Base-by-base conservation (phyloP, 1,140 invertebrate species). In the Oncopeltus fasciatus region DNA sequence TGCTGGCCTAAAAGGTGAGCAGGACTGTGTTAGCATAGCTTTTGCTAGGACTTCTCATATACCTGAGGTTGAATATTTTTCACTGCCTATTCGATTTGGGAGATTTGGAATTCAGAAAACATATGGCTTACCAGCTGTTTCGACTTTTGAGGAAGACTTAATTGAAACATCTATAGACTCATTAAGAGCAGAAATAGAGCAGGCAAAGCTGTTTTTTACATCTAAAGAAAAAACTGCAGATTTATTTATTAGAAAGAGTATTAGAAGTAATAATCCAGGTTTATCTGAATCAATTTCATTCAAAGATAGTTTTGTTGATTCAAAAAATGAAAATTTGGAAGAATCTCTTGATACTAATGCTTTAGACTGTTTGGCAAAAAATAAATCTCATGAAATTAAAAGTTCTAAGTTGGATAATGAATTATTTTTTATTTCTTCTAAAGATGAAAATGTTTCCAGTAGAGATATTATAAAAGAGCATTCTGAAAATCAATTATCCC, bases 81-180 rank as follows among this genome's bases (percentile, higher is more conserved):
- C 63, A 8, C 38, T 64, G 4, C 63, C 63, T 16, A 59, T 64
- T 1, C 43, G 47, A 27, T 47, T 64, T 2, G 63, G 63, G 1
- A 49, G 21, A 24, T 26, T 56, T n/a, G 63, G 63, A 16, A 61
- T 64, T 31, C 31, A 57, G 14, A 11, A 57, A 18, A 60, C 47
- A 49, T 64, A 59, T 27, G 63, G 63, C 2, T 12, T 64, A 3
- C 63, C 63, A 1, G 58, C 43, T 18, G 18, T 59, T 9, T 29
- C 49, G 33, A n/a, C 44, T 1, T 58, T 28, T 24, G 62, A 64
- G 44, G 31, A 57, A 12, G 38, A 53, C 12, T 33, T 64, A 47
- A 28, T 64, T 27, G 26, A 38, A 16, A 27, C 38, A 20, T 58
- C 62, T 27, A 20, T 64, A 12, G n/a, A 56, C 24, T 31, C 24